Evolutionary conservation across 2,113 vertebrate genomes (phyloP).

Genomic region (Plecturocebus donacophilus): DNA sequence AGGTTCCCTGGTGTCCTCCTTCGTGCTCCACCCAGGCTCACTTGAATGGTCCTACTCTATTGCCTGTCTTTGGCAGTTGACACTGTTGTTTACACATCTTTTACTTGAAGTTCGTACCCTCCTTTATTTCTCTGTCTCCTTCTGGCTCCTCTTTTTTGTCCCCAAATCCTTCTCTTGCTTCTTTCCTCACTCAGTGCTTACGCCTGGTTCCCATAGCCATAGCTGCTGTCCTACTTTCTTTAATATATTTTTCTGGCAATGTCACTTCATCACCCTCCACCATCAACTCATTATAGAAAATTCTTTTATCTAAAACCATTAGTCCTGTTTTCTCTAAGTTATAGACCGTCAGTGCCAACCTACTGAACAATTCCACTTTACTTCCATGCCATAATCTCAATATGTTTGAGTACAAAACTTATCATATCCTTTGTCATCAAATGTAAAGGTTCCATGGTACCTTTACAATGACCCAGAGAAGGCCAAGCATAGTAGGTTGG

Average conservation of each 20-base stretch:
- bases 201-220: not conserved
- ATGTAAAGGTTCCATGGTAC: not conserved
- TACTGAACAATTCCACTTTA: not conserved
- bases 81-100: not conserved
- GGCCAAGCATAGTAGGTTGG: too few relatives aligned
- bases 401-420: not conserved
- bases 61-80: not conserved
- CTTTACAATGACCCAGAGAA: not conserved
- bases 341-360: not conserved
- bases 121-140: not conserved
- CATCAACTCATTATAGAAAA: not conserved
- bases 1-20: not conserved
- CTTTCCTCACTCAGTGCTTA: not conserved
- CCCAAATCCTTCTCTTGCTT: not conserved
- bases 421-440: not conserved
- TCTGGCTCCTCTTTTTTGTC: not conserved
- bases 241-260: not conserved
- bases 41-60: not conserved
- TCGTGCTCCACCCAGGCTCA: not conserved
- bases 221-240: not conserved
- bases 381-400: not conserved
- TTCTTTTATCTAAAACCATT: not conserved
- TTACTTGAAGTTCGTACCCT: not conserved
- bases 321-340: not conserved
- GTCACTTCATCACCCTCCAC: not conserved